Conservation (phyloP, 2,113 vertebrate genomes). For the Aegotheles bennettii region DNA sequence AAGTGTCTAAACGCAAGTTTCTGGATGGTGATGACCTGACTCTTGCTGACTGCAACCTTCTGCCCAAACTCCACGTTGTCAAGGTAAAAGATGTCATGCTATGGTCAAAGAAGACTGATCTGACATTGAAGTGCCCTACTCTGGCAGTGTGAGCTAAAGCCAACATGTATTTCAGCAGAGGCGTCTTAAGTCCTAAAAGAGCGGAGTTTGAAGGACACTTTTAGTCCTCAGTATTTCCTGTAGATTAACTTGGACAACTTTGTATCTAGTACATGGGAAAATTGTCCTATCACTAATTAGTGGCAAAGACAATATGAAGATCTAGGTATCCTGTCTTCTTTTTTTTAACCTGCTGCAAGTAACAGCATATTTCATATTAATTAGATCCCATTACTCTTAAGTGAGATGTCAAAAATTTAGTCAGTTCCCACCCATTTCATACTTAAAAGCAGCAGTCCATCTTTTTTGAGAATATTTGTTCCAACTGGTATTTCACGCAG, state of each 20-base stretch:
- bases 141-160: neutral
- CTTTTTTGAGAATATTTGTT: neutral
- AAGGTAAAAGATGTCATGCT: slow-evolving; percentile 76
- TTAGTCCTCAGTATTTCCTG: neutral
- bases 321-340: neutral
- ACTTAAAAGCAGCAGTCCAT: neutral
- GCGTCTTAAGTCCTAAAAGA: neutral
- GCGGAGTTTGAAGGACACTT: neutral
- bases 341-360: neutral
- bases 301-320: neutral
- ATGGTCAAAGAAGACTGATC: neutral
- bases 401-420: neutral
- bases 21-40: slow-evolving; percentile 93
- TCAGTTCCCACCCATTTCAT: neutral
- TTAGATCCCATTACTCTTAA: slow-evolving; percentile 2
- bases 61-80: slow-evolving; percentile 97
- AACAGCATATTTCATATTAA: neutral
- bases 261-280: neutral
- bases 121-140: neutral
- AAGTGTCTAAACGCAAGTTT: slow-evolving; percentile 84
- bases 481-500: neutral
- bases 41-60: slow-evolving; percentile 95
- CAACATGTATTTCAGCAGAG: neutral
- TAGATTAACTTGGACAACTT: neutral
- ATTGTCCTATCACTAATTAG: neutral